Evolutionary conservation across 2,888 invertebrate genomes (phyloP), one percentile per base, ranked within the genome.

Genomic region (Ennomos quercinarius): DNA sequence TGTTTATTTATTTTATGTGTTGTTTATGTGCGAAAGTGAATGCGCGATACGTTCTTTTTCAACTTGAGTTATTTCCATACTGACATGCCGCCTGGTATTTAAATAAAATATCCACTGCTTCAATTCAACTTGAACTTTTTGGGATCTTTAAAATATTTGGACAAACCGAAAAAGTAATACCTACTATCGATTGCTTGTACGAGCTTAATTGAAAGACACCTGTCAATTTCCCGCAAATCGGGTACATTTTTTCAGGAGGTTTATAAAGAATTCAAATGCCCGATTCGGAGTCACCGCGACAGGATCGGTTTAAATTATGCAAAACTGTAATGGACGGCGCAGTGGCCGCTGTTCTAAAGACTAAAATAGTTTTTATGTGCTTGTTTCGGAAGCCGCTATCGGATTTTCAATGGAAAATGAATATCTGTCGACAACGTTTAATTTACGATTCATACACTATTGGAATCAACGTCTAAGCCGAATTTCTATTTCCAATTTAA

Each of bases 1-100:
- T 86, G 86, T 88, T 90, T 91, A 91, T 91, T 91, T 88, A 91
- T 86, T 84, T 84, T 81, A 82, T 82, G 80, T 76, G 76, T 79
- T 86, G 88, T 91, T 91, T 91, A 89, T 89, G 90, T 88, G 90
- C 78, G 88, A 89, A 87, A 76, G 66, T 68, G 68, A 68, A 68
- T 68, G 63, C 61, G 61, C 52, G 42, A 46, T 63, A 63, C 59
- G 59, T 68, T 51, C 42, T 67, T 64, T 64, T 62, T 65, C 58
- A 48, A 62, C 62, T 63, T 64, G 62, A 69, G 45, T 65, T 64
- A 67, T 65, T 61, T 62, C 43, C 49, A 54, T 53, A 53, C 54
- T 9, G 54, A 43, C 45, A 42, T 43, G 63, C 53, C 38, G 54
- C 38, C 52, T 60, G 44, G 56, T 44, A 42, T 68, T 49, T 65